Evolutionary conservation across 2,888 invertebrate species (phyloP), one percentile per base, ranked within the genome.

Genomic region (Epistrophella euchroma): DNA sequence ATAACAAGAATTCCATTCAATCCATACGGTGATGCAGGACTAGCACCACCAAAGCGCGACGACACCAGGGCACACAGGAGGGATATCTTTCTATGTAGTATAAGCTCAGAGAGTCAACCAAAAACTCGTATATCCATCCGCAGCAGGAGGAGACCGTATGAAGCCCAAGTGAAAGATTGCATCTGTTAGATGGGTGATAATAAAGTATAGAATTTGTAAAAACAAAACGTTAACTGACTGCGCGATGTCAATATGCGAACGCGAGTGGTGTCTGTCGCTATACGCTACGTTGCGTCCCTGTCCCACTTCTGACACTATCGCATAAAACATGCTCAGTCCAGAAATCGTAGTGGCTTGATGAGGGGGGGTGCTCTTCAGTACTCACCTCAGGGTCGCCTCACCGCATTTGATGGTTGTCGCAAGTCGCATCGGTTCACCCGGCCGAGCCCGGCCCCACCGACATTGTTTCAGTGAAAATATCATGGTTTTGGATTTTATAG

Each of bases 131-230:
- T 77, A 66, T 73, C 76, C 68, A 68, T 72, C 55, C 43, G 52
- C 55, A 66, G 52, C 66, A 75, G 43, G 66, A 66, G 58, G 66
- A 77, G 66, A 55, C 77, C 75, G 58, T 66, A 58, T 80, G 85
- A 81, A 68, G 68, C 72, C 81, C 79, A 86, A 86, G 82, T 86
- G 82, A 86, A 82, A 86, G 86, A 86, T 86, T 86, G 74, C 86
- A 86, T 86, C 86, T 86, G 81, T 77, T 82, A 86, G 86, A 86
- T 86, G 56, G 74, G 66, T 60, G 87, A 87, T 85, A 80, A 79
- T 77, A 85, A 88, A 88, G 87, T 88, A 88, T 88, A 84, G 88
- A 88, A 88, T 88, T 88, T 88, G 88, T 88, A 88, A 88, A 88
- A 88, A 88, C 88, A 88, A 88, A 88, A 88, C 88, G 88, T 88